A percentile compares a stretch with the other conserved stretches of the same genome.
These are phyloP conservation scores for Apamea sordens DNA, from an alignment of 2,888 invertebrate species.

Conservation along the genomic window DNA sequence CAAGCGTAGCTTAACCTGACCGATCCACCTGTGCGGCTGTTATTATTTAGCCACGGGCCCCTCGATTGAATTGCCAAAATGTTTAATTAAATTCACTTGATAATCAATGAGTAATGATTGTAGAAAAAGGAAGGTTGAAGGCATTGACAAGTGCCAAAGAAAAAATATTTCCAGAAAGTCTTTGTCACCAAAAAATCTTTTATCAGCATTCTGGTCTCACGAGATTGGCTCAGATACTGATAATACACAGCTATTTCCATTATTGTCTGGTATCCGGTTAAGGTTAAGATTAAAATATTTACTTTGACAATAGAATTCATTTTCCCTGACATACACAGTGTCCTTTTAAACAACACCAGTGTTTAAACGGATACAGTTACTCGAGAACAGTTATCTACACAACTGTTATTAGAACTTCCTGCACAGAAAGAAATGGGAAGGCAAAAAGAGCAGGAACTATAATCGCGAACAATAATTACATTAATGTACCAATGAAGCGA, in stretches of 20 bases:
- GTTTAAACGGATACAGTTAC: conserved; percentile 49
- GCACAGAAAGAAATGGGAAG: conserved; percentile 40
- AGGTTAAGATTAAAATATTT: conserved; percentile 24
- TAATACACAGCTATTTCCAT: conserved; percentile 1
- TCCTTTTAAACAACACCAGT: conserved; percentile 39
- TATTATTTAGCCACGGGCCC: too few relatives aligned
- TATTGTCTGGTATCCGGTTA: conserved; percentile 10
- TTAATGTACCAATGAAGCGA: conserved; percentile 54
- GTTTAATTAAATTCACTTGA: not conserved
- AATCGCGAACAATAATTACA: conserved; percentile 55
- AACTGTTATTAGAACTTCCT: conserved; percentile 48
- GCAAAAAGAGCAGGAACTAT: conserved; percentile 40
- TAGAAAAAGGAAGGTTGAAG: too few relatives aligned
- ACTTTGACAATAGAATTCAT: conserved; percentile 19
- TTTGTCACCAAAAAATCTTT: not conserved
- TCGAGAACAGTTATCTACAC: conserved; percentile 48
- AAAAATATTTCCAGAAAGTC: not conserved
- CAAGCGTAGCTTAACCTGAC: too few relatives aligned
- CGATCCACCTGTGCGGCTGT: too few relatives aligned
- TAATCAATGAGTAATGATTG: not conserved
- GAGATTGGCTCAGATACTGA: not conserved
- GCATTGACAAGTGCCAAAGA: too few relatives aligned
- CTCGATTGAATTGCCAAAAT: not conserved
- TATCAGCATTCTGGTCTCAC: not conserved
- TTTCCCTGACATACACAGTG: conserved; percentile 28